Base-by-base conservation (phyloP, 1,140 invertebrate species). In the Ceratina australensis region DNA sequence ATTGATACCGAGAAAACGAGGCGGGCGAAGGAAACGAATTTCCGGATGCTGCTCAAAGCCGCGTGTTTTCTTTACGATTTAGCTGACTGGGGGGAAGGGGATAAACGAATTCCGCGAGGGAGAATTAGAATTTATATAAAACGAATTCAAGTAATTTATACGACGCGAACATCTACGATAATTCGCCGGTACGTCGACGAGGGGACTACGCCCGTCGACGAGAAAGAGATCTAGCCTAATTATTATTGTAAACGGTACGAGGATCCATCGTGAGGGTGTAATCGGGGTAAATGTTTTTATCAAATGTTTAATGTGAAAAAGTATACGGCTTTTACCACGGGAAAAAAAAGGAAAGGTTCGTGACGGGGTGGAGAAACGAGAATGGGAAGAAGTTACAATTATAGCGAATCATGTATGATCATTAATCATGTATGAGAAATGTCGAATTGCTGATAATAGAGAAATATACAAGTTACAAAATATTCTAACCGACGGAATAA, bases 361-460 rank as follows among this genome's bases (percentile, higher is more conserved):
- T 16, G 4, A n/a, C 52, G 52, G n/a, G n/a, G 52, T 22, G 54
- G 61, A 56, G 69, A 22, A 56, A 42, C 33, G 33, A 42, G 33
- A 42, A 33, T 5, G 28, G 15, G 56, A 49, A 50, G 64, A 81
- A 56, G 76, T 84, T 74, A 69, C 63, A 71, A 78, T 73, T 83
- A 84, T 85, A 85, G 74, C 57, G 52, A 73, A 61, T 54, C 81
- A 61, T 85, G 84, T 54, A 81, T 74, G 33, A 76, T 78, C 63
- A 85, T 80, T 71, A 85, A 85, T 73, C 65, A 85, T 86, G 54
- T 85, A 85, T 80, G 60, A 81, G 60, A 78, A 86, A 71, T 82
- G 69, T 85, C 80, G 61, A 77, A 68, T 66, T 71, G 66, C 69
- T 82, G 80, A 72, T 80, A 63, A 82, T 82, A 85, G 84, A 74